Evolutionary conservation across 2,797 vertebrate genomes (phyloP).

Genomic region (Lacerta viridis): DNA sequence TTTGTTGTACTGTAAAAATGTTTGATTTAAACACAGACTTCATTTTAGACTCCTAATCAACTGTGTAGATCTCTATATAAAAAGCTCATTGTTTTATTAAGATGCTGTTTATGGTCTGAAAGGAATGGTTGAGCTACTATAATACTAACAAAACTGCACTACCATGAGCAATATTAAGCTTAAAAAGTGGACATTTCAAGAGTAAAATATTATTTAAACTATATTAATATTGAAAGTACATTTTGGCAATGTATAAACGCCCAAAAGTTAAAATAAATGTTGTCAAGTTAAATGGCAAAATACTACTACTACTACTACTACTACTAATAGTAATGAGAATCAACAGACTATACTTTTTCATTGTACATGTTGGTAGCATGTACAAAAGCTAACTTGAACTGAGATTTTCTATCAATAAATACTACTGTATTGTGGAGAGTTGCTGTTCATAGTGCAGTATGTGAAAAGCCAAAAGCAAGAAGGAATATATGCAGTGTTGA

Average conservation of each 20-base stretch:
- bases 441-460: slow-evolving; percentile 64
- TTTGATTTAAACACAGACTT: slow-evolving; percentile 72
- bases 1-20: slow-evolving; percentile 76
- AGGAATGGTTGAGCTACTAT: slow-evolving; percentile 70
- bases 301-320: slow-evolving; percentile 43
- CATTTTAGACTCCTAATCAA: slow-evolving; percentile 64
- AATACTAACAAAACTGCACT: slow-evolving; percentile 70
- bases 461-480: slow-evolving; percentile 54
- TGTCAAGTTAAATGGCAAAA: slow-evolving; percentile 73
- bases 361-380: slow-evolving; percentile 68
- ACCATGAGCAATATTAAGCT: slow-evolving; percentile 63
- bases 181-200: slow-evolving; percentile 49
- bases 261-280: slow-evolving; percentile 68
- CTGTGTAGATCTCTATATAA: slow-evolving; percentile 73
- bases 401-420: slow-evolving; percentile 73
- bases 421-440: slow-evolving; percentile 68
- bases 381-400: slow-evolving; percentile 66
- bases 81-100: slow-evolving; percentile 67
- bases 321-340: slow-evolving; percentile 47
- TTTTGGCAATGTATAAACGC: slow-evolving; percentile 73
- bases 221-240: slow-evolving; percentile 74
- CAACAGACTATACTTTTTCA: slow-evolving; percentile 54
- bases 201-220: slow-evolving; percentile 51
- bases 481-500: background rate
- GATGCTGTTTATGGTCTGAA: slow-evolving; percentile 68